phyloP scores from a whole-genome alignment of 2,888 invertebrate species.

The Stenoptilia bipunctidactyla region DNA sequence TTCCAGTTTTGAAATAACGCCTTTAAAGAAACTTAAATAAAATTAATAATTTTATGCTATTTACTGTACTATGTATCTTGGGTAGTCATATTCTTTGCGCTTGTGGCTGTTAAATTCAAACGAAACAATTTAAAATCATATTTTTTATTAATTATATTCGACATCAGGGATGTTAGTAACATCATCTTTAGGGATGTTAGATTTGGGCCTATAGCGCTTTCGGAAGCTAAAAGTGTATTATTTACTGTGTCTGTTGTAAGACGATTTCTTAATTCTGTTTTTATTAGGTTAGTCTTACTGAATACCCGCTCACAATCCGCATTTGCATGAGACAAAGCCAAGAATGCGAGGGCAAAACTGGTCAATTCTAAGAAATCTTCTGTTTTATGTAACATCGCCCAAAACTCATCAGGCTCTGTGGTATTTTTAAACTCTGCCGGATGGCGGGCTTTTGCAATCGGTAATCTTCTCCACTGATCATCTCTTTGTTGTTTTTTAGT shows the following conservation, averaged over 20 bases:
- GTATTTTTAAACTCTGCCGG: conserved; percentile 9
- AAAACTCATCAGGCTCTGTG: conserved; percentile 12
- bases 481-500: conserved; percentile 6
- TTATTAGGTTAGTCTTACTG: conserved; percentile 10
- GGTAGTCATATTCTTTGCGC: too few relatives aligned
- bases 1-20: too few relatives aligned
- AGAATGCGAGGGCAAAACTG: conserved; percentile 7
- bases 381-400: too few relatives aligned
- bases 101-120: neutral
- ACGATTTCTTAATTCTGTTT: conserved; percentile 10
- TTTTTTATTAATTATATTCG: neutral
- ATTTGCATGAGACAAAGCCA: conserved; percentile 5
- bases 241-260: conserved; percentile 7
- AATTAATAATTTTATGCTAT: too few relatives aligned
- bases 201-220: neutral
- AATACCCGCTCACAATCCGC: conserved; percentile 7
- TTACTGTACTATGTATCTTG: too few relatives aligned
- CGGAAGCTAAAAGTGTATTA: conserved; percentile 4
- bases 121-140: neutral
- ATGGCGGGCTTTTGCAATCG: conserved; percentile 7
- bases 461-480: conserved; percentile 7
- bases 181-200: neutral
- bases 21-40: too few relatives aligned
- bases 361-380: conserved; percentile 12
- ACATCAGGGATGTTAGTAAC: neutral